Evolutionary conservation across 1,140 invertebrate genomes (phyloP), one percentile per base, ranked within the genome.

Genomic region (Drosophila orosa): DNA sequence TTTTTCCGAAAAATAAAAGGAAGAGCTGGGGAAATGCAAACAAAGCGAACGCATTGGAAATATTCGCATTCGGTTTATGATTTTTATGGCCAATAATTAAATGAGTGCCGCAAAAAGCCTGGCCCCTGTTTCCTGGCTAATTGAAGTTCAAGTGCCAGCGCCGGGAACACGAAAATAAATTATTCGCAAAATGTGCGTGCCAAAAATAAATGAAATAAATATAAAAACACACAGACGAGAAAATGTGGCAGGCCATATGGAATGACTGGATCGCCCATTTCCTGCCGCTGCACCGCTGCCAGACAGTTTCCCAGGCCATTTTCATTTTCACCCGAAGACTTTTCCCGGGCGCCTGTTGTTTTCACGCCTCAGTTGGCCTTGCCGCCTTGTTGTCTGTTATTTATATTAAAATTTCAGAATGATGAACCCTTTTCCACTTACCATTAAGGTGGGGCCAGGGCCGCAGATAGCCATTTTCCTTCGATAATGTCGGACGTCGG

Each of bases 101-200:
- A 78, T 60, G 55, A 39, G 40, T 57, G 44, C 47, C 13, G 25
- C 19, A 50, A 59, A 74, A 39, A 48, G 10, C 17, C 48, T 33
- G 56, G 44, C 68, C 56, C 31, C 40, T 47, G 44, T 52, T 67
- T 68, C 60, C 29, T 62, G 72, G 79, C 74, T 78, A 82, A 82
- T 82, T 81, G 79, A 78, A 82, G 79, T 82, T 82, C 74, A 82
- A 82, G 79, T 81, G 78, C 59, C 39, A 44, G 66, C 5, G 39
- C 37, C 27, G 42, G 52, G 15, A 65, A 59, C 29, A 72, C 56
- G 42, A 72, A 71, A 39, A 69, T 47, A 58, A 71, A 72, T 72
- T 71, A 71, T 71, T 58, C 35, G 54, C 52, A 22, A 71, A 71
- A 71, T 71, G 68, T 58, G 65, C 42, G 68, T 58, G 66, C 19